A percentile compares a stretch with the other conserved stretches of the same genome.
Evolutionary conservation across 2,113 vertebrate genomes (phyloP).

Genomic region (Neolamprologus brichardi): DNA sequence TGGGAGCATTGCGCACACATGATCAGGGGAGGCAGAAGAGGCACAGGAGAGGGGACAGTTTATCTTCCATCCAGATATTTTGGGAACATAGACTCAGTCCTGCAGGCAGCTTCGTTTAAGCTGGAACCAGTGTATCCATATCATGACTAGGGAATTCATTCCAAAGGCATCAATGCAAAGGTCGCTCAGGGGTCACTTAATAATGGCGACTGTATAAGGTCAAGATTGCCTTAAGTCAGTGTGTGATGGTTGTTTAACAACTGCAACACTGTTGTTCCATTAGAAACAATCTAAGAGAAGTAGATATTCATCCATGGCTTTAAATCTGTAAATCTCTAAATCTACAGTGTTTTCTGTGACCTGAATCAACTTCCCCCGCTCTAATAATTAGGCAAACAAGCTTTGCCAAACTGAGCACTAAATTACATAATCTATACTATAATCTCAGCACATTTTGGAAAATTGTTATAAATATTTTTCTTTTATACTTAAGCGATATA

Average conservation of each 20-base stretch:
- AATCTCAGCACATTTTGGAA: neutral
- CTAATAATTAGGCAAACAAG: neutral
- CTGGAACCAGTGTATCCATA: slow-evolving; percentile 24
- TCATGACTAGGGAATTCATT: neutral
- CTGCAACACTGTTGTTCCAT: neutral
- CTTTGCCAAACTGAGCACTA: neutral
- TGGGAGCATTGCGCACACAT: slow-evolving; percentile 17
- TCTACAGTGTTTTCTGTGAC: neutral
- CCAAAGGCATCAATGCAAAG: slow-evolving; percentile 13
- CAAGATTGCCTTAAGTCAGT: neutral
- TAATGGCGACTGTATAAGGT: neutral
- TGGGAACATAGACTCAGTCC: slow-evolving; percentile 50
- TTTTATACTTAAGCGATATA: neutral
- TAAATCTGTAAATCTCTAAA: neutral
- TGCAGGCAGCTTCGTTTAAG: slow-evolving; percentile 34
- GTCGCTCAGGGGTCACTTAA: neutral
- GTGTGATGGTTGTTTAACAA: neutral
- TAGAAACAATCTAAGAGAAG: neutral
- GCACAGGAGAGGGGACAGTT: slow-evolving; percentile 13
- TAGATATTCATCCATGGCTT: neutral
- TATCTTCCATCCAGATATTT: slow-evolving; percentile 66
- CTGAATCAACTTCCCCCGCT: neutral
- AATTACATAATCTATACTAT: neutral
- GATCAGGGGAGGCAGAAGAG: slow-evolving; percentile 5
- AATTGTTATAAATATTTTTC: neutral